Percentiles rank a stretch among this genome's conserved stretches.
Evolutionary conservation across 2,113 vertebrate species (phyloP).

Genomic region (Thalassoma bifasciatum): DNA sequence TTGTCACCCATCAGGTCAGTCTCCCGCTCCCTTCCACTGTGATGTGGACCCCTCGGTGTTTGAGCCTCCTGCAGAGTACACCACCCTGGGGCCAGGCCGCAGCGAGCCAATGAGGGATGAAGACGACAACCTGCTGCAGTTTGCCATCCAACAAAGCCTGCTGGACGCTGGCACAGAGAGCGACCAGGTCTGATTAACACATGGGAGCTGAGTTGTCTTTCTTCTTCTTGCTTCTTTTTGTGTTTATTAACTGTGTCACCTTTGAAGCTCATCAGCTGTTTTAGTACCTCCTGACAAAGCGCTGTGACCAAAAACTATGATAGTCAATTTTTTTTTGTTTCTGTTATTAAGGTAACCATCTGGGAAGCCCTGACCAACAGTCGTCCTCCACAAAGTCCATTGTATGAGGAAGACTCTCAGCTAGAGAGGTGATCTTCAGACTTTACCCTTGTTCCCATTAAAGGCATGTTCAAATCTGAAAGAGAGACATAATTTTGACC

Average conservation of each 20-base stretch:
- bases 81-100: conserved; percentile 89
- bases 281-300: no score
- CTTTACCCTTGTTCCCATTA: not conserved
- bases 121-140: conserved; percentile 94
- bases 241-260: not conserved
- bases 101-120: conserved; percentile 93
- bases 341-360: conserved; percentile 87
- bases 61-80: conserved; percentile 92
- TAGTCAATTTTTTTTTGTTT: not conserved
- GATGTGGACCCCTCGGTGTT: conserved; percentile 92
- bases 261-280: not conserved
- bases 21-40: conserved; percentile 82
- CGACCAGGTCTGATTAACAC: conserved; percentile 85
- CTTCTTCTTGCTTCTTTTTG: no score
- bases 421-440: conserved; percentile 86
- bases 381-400: conserved; percentile 83
- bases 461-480: not conserved
- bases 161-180: conserved; percentile 92
- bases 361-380: conserved; percentile 96
- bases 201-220: not conserved
- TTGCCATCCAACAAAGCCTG: conserved; percentile 96
- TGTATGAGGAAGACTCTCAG: conserved; percentile 91
- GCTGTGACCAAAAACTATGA: no score
- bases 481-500: no score
- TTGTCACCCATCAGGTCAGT: conserved; percentile 71